phyloP scores from a whole-genome alignment of 2,888 invertebrate genomes.

The Drosophila formosana region DNA sequence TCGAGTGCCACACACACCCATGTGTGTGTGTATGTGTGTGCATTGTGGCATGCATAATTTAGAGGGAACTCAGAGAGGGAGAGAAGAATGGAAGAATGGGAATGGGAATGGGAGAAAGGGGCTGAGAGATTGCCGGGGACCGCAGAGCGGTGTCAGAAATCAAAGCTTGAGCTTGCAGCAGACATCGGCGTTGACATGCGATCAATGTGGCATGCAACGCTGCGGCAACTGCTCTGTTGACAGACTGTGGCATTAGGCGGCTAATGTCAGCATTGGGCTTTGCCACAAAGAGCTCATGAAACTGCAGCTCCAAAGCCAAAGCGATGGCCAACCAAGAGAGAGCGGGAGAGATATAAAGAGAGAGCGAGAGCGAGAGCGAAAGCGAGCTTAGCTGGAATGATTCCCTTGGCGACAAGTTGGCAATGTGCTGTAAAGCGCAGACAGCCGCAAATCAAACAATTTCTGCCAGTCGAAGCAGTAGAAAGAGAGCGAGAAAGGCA shows the following conservation, averaged over 20 bases:
- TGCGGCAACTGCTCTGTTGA: slow-evolving; percentile 1
- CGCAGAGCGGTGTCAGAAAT: slow-evolving; percentile 1
- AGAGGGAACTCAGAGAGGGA: slow-evolving; percentile 52
- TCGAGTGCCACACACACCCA: slow-evolving; percentile 43
- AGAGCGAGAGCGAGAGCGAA: neutral
- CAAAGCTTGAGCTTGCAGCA: neutral
- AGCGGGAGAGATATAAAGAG: neutral
- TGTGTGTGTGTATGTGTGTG: no score
- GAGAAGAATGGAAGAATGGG: neutral
- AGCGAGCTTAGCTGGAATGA: neutral
- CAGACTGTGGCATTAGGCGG: slow-evolving; percentile 5
- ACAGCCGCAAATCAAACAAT: slow-evolving; percentile 66
- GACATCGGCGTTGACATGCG: neutral
- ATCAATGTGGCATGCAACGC: slow-evolving; percentile 17
- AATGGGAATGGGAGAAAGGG: neutral
- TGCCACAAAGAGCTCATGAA: neutral
- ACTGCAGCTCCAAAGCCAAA: neutral
- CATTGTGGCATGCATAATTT: slow-evolving; percentile 67
- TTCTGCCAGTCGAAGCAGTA: slow-evolving; percentile 41
- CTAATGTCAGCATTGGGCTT: slow-evolving; percentile 11
- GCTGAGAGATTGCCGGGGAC: neutral
- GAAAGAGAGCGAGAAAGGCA: slow-evolving; percentile 4
- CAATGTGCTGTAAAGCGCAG: slow-evolving; percentile 10
- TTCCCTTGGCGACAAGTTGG: slow-evolving; percentile 12
- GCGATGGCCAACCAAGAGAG: neutral